Evolutionary conservation across 1,140 invertebrate genomes (phyloP).

Genomic region (Myzus persicae): DNA sequence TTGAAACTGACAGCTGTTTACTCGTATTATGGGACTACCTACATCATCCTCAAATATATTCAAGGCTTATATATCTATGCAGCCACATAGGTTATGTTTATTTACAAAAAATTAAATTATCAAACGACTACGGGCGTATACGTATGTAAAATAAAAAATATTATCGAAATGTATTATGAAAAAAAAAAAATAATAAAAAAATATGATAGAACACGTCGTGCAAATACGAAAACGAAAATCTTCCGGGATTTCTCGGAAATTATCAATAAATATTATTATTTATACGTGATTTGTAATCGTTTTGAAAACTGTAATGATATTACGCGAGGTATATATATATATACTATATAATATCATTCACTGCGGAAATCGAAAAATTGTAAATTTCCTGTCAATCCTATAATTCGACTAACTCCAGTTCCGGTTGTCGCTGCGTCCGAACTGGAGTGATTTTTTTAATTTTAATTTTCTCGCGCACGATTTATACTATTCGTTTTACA

Average conservation of each 20-base stretch:
- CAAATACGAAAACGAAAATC: background rate
- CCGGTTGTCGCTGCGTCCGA: background rate
- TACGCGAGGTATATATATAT: background rate
- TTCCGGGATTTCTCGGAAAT: background rate
- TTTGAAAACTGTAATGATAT: background rate
- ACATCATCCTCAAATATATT: background rate
- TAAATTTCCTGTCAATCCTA: background rate
- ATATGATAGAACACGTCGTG: background rate
- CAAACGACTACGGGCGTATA: background rate
- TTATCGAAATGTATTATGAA: background rate
- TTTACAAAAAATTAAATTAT: background rate
- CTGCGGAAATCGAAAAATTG: background rate
- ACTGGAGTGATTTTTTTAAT: background rate
- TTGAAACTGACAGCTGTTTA: background rate
- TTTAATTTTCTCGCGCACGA: background rate
- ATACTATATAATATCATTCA: background rate
- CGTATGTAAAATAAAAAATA: no score
- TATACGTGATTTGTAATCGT: background rate
- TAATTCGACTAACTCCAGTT: background rate
- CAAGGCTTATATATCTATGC: background rate
- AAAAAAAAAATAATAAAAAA: background rate
- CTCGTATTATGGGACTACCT: background rate
- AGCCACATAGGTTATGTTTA: background rate
- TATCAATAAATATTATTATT: background rate
- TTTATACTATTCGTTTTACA: background rate